phyloP scores from a whole-genome alignment of 2,113 vertebrate species.

The Cinclus cinclus region DNA sequence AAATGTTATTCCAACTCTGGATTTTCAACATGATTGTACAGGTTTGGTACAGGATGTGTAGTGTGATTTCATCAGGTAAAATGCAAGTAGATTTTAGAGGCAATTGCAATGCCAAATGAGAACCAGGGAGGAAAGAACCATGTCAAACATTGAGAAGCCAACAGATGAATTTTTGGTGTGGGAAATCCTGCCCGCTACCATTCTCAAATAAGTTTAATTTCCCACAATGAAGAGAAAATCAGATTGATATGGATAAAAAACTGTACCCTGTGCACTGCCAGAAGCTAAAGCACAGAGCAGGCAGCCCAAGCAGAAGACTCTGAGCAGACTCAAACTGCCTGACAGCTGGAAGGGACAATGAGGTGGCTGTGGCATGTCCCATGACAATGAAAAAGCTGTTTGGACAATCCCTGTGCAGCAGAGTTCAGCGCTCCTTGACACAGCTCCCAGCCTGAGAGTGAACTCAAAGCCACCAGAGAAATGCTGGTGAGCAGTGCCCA shows the following conservation, averaged over 20 bases:
- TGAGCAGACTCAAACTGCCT: neutral
- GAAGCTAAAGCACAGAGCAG: neutral
- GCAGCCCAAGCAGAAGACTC: neutral
- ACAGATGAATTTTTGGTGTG: neutral
- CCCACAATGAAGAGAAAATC: neutral
- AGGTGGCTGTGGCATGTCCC: neutral
- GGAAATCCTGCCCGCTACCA: neutral
- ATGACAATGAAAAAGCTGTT: fast-evolving
- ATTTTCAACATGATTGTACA: neutral
- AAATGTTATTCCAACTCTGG: neutral
- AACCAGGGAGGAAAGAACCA: neutral
- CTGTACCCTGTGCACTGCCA: neutral
- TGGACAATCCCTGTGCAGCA: neutral
- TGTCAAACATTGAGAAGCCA: fast-evolving
- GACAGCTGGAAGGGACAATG: neutral
- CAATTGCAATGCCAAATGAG: neutral
- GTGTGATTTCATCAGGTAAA: neutral
- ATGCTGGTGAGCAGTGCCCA: neutral
- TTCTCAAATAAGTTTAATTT: neutral
- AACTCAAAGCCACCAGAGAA: neutral
- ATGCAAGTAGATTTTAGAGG: neutral
- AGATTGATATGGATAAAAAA: neutral
- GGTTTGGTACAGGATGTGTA: neutral
- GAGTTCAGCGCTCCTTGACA: neutral
- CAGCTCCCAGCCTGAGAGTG: neutral